Percentiles rank a stretch among this genome's conserved stretches.
These are phyloP conservation scores for Ptilorrhoa leucosticta DNA, from an alignment of 2,113 vertebrate genomes.

Conservation along the genomic window DNA sequence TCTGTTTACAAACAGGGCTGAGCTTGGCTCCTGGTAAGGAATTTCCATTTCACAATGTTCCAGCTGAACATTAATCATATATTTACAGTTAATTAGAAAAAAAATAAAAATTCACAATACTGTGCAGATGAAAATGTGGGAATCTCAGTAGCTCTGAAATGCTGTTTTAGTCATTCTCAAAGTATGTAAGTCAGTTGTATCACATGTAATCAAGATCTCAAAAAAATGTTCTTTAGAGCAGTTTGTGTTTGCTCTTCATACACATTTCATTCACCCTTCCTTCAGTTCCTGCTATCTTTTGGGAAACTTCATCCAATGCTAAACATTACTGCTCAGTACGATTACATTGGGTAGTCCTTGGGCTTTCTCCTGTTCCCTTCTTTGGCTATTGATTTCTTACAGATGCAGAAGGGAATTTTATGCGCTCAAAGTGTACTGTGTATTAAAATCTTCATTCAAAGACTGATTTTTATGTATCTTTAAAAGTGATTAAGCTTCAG, in stretches of 20 bases:
- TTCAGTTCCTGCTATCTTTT: background rate
- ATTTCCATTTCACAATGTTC: background rate
- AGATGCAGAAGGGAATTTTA: background rate
- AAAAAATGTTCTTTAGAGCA: background rate
- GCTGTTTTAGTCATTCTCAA: background rate
- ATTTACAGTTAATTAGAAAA: background rate
- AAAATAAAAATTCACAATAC: background rate
- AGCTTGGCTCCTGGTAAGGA: background rate
- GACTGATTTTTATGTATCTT: background rate
- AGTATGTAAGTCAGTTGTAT: background rate
- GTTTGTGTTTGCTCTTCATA: background rate
- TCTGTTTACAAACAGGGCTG: background rate
- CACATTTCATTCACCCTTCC: background rate
- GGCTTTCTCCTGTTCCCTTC: background rate
- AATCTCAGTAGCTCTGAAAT: background rate
- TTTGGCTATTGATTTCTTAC: background rate
- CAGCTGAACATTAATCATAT: background rate
- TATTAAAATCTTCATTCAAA: background rate
- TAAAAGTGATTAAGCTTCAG: background rate
- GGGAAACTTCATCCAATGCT: background rate
- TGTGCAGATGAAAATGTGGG: background rate
- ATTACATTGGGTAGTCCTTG: background rate
- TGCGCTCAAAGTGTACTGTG: background rate
- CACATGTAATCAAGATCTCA: background rate
- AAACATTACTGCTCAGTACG: accelerated